A percentile compares a stretch with the other conserved stretches of the same genome.
phyloP scores from a whole-genome alignment of 1,140 invertebrate genomes.

The Sinella curviseta region DNA sequence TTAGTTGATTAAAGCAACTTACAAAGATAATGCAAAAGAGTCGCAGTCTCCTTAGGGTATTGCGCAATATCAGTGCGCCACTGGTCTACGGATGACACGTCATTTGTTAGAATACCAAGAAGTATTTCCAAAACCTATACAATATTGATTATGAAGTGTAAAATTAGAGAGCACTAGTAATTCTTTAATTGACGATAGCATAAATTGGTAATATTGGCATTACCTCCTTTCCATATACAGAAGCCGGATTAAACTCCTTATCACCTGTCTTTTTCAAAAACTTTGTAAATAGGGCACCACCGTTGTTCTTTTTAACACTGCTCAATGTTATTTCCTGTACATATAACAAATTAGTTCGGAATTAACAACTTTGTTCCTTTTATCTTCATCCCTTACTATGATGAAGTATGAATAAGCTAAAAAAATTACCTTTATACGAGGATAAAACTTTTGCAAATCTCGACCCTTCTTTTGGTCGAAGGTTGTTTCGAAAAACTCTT shows the following conservation, averaged over 20 bases:
- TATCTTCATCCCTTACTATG: background rate
- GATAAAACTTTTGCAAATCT: slow-evolving; percentile 49
- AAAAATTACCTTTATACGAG: slow-evolving; percentile 41
- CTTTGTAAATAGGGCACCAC: slow-evolving; percentile 38
- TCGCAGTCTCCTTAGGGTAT: slow-evolving; percentile 39
- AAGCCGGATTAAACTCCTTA: slow-evolving; percentile 35
- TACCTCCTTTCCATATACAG: slow-evolving; percentile 40
- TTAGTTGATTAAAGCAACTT: background rate
- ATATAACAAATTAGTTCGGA: no score
- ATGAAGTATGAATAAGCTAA: no score
- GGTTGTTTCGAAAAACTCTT: slow-evolving; percentile 44
- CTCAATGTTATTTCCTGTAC: slow-evolving; percentile 37
- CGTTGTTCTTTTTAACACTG: slow-evolving; percentile 35
- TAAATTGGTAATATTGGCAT: background rate
- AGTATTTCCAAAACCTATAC: slow-evolving; percentile 40
- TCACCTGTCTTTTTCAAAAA: slow-evolving; percentile 43
- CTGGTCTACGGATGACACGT: slow-evolving; percentile 24
- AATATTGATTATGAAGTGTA: background rate
- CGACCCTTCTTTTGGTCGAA: slow-evolving; percentile 47
- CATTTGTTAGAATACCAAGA: slow-evolving; percentile 37
- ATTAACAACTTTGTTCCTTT: no score
- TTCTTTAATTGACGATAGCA: no score
- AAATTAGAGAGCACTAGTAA: no score
- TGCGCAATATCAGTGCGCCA: slow-evolving; percentile 39
- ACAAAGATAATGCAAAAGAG: slow-evolving; percentile 44